Evolutionary conservation across 2,888 invertebrate species (phyloP).

Genomic region (Drosophila pegasa): DNA sequence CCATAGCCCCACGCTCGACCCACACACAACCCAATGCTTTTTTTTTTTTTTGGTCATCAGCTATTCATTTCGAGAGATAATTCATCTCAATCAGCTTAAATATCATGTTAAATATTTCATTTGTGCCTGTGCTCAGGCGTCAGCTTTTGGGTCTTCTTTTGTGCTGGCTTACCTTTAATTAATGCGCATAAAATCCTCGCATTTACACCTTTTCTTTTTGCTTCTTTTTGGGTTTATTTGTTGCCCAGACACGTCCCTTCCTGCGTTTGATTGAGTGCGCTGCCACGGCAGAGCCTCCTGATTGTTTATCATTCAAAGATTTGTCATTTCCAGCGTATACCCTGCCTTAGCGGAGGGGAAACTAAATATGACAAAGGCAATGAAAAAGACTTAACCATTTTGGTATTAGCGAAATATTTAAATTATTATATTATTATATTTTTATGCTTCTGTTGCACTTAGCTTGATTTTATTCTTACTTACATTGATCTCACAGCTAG

Average conservation of each 20-base stretch:
- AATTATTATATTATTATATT: too few species aligned
- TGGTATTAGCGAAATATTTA: background rate
- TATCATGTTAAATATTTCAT: slow-evolving; percentile 70
- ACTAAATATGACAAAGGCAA: background rate
- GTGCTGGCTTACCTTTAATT: slow-evolving; percentile 54
- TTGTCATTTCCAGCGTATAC: slow-evolving; percentile 27
- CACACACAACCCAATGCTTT: background rate
- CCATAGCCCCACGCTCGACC: slow-evolving; percentile 4
- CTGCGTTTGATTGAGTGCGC: slow-evolving; percentile 52
- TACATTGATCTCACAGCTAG: too few species aligned
- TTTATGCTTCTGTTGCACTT: too few species aligned
- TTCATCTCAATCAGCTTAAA: slow-evolving; percentile 78
- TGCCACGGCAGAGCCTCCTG: slow-evolving; percentile 18
- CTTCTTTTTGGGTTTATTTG: slow-evolving; percentile 11
- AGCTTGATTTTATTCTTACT: too few species aligned
- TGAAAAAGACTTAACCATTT: background rate
- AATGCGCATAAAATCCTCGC: slow-evolving; percentile 71
- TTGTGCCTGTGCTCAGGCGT: slow-evolving; percentile 40
- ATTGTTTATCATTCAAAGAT: slow-evolving; percentile 57
- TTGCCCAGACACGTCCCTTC: background rate
- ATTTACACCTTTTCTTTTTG: slow-evolving; percentile 58
- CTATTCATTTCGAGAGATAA: slow-evolving; percentile 64
- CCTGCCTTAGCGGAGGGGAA: background rate
- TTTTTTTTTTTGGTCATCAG: slow-evolving; percentile 36
- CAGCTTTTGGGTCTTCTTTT: slow-evolving; percentile 18